Percentiles rank a stretch among this genome's conserved stretches.
phyloP scores from a whole-genome alignment of 2,113 vertebrate species.

The Steatornis caripensis region DNA sequence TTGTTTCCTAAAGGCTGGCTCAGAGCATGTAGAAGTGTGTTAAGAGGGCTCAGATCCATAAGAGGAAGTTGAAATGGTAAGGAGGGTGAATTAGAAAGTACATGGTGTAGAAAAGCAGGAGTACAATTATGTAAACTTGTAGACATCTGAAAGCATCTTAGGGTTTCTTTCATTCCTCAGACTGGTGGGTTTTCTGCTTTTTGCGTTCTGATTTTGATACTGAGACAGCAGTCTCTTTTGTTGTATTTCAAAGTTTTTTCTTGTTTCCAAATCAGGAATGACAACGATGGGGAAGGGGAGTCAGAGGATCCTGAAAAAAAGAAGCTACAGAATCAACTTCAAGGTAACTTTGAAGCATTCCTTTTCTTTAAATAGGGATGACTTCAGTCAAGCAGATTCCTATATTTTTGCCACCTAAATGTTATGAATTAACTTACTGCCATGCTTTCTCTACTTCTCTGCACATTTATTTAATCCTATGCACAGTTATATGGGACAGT shows the following conservation, averaged over 20 bases:
- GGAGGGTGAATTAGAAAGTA: neutral
- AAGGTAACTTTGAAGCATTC: slow-evolving; percentile 77
- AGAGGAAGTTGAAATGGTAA: neutral
- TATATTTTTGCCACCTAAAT: neutral
- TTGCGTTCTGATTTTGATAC: neutral
- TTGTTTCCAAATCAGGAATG: slow-evolving; percentile 81
- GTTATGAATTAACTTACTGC: neutral
- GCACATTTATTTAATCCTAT: neutral
- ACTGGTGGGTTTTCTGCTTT: neutral
- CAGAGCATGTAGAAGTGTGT: neutral
- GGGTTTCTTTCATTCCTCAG: neutral
- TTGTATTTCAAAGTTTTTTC: neutral
- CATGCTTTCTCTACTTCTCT: neutral
- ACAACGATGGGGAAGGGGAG: slow-evolving; percentile 94
- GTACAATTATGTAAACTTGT: neutral
- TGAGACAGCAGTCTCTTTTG: neutral
- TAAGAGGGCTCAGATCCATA: neutral
- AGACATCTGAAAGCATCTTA: neutral
- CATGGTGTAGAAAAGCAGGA: neutral
- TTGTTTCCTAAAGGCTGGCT: neutral
- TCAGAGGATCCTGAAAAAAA: slow-evolving; percentile 95
- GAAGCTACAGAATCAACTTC: slow-evolving; percentile 96
- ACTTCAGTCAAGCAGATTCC: neutral
- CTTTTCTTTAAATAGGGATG: neutral
- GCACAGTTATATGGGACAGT: neutral